Conservation (phyloP, 2,888 invertebrate species). For the Megaustenia siamemsis region DNA sequence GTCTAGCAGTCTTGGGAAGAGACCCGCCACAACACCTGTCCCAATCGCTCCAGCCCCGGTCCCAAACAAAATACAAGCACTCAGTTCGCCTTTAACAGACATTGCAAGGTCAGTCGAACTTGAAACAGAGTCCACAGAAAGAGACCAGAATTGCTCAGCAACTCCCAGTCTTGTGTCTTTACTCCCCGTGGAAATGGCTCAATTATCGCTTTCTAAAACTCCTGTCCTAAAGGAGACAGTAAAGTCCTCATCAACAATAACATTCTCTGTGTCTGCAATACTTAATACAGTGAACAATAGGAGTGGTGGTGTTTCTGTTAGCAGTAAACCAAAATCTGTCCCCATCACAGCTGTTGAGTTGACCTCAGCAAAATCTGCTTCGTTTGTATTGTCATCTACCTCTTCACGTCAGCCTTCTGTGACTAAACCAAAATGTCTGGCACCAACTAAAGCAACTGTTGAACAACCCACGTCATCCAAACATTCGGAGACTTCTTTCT, state of each 20-base stretch:
- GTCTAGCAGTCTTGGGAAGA: constrained; percentile 33
- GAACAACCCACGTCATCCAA: not conserved
- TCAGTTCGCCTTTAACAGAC: not conserved
- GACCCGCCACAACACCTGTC: constrained; percentile 40
- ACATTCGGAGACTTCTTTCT: not conserved
- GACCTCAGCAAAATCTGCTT: not conserved
- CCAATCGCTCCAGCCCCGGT: constrained; percentile 48
- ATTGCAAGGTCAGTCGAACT: not conserved
- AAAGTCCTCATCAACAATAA: not conserved
- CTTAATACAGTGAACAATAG: not conserved
- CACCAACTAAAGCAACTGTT: not conserved
- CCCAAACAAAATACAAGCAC: constrained; percentile 39
- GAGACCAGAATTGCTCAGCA: not conserved
- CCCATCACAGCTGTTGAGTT: not conserved
- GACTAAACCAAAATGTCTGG: not conserved
- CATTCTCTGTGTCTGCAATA: constrained; percentile 27
- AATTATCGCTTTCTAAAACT: not conserved
- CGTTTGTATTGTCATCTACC: not conserved
- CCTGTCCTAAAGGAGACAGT: not conserved
- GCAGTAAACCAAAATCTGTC: not conserved
- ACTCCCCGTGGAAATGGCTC: constrained; percentile 8
- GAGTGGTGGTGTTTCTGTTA: not conserved
- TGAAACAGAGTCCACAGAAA: not conserved
- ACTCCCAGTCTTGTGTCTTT: constrained; percentile 18
- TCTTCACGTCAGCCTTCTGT: not conserved